phyloP scores from a whole-genome alignment of 2,113 vertebrate species.

The Rhinopomastus cyanomelas region DNA sequence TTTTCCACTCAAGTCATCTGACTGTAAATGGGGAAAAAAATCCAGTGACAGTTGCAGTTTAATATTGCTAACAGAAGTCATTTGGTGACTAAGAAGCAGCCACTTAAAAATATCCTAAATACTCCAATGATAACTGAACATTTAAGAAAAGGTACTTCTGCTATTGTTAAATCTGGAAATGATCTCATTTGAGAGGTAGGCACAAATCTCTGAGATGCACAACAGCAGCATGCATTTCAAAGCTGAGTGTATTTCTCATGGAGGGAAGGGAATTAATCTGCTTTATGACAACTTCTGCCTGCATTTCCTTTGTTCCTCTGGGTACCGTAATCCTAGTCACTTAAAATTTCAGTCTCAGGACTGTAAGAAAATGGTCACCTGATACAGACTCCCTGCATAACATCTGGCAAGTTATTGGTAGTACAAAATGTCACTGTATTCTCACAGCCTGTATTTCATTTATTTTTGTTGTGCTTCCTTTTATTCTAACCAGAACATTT shows the following conservation, averaged over 20 bases:
- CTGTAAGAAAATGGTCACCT: background rate
- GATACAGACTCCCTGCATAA: background rate
- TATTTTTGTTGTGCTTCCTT: background rate
- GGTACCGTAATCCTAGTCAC: background rate
- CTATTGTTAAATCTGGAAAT: background rate
- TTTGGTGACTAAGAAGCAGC: background rate
- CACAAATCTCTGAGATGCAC: background rate
- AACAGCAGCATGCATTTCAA: background rate
- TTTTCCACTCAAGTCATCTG: constrained; percentile 5
- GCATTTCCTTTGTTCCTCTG: background rate
- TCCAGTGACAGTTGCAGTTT: background rate
- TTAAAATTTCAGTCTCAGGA: background rate
- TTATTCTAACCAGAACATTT: background rate
- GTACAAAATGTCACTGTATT: background rate
- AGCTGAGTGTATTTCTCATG: background rate
- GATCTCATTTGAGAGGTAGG: background rate
- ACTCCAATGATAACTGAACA: background rate
- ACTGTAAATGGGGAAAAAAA: background rate
- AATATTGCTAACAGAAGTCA: background rate
- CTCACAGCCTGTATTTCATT: background rate
- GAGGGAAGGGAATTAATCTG: background rate
- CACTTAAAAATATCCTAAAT: background rate
- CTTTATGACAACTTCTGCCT: background rate
- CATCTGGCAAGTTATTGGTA: background rate
- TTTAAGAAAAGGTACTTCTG: background rate